Conservation (phyloP, 2,888 invertebrate genomes). For the Nysson spinosus region DNA sequence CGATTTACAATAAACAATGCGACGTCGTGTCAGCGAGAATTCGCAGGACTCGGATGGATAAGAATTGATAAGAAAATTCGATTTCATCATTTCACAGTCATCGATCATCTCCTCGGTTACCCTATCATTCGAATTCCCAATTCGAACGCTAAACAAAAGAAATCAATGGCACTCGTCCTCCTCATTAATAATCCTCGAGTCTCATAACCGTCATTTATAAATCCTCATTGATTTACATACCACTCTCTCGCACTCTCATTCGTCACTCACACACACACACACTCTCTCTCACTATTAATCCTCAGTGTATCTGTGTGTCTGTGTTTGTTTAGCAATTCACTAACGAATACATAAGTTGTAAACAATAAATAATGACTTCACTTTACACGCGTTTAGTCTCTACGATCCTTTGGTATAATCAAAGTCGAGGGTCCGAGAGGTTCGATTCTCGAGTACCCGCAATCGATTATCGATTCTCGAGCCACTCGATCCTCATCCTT, state of each 20-base stretch:
- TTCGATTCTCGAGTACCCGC: slow-evolving; percentile 43
- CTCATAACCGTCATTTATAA: too few relatives aligned
- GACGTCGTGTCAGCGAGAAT: slow-evolving; percentile 15
- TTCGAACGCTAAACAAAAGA: too few relatives aligned
- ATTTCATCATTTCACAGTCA: slow-evolving; percentile 68
- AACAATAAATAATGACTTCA: slow-evolving; percentile 70
- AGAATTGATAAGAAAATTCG: slow-evolving; percentile 62
- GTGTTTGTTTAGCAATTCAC: slow-evolving; percentile 34
- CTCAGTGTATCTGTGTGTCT: slow-evolving; percentile 2
- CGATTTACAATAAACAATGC: slow-evolving; percentile 37
- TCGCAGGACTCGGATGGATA: slow-evolving; percentile 14
- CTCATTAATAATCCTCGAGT: background rate
- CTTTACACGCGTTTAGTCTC: slow-evolving; percentile 54
- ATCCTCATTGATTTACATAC: background rate
- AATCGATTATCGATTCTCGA: slow-evolving; percentile 32
- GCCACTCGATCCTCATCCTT: background rate
- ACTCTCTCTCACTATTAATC: too few relatives aligned
- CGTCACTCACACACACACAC: too few relatives aligned
- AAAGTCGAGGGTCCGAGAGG: too few relatives aligned
- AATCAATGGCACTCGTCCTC: background rate
- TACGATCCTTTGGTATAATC: slow-evolving; percentile 70
- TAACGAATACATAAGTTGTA: slow-evolving; percentile 63
- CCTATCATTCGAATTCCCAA: too few relatives aligned
- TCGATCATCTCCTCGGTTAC: too few relatives aligned
- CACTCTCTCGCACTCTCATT: slow-evolving; percentile 1